phyloP scores from a whole-genome alignment of 2,113 vertebrate species.

The Plecotus auritus region DNA sequence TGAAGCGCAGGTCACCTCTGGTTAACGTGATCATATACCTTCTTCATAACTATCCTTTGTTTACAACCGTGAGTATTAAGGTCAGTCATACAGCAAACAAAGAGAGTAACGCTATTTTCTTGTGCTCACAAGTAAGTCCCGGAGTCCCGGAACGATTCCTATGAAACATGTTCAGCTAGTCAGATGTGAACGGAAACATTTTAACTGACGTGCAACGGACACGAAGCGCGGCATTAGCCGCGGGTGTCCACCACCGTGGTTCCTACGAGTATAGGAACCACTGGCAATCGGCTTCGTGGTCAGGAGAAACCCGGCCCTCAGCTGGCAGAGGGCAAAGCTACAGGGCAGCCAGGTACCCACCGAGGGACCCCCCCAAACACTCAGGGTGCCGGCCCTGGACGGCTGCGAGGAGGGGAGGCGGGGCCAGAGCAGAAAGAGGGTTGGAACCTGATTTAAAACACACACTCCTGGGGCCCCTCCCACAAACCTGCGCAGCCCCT shows the following conservation, averaged over 20 bases:
- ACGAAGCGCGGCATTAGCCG: neutral
- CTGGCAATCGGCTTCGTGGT: neutral
- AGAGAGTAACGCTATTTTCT: neutral
- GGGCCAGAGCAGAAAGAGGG: neutral
- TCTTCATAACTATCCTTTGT: neutral
- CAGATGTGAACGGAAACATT: neutral
- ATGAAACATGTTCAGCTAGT: neutral
- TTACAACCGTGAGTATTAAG: neutral
- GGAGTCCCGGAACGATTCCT: neutral
- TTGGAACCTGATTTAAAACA: neutral
- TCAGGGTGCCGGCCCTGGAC: neutral
- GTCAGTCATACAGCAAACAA: neutral
- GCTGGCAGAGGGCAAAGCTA: neutral
- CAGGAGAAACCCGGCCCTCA: neutral
- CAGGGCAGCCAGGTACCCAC: neutral
- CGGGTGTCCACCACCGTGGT: neutral
- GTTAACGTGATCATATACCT: neutral
- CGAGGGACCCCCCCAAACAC: neutral
- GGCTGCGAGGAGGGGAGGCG: neutral
- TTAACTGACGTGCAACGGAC: neutral
- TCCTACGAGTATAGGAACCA: neutral
- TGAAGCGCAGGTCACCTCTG: conserved; percentile 50
- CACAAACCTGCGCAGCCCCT: neutral
- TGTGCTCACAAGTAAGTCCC: neutral
- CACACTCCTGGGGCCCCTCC: neutral